phyloP scores from a whole-genome alignment of 2,797 vertebrate genomes.

The Pseudopleuronectes americanus region DNA sequence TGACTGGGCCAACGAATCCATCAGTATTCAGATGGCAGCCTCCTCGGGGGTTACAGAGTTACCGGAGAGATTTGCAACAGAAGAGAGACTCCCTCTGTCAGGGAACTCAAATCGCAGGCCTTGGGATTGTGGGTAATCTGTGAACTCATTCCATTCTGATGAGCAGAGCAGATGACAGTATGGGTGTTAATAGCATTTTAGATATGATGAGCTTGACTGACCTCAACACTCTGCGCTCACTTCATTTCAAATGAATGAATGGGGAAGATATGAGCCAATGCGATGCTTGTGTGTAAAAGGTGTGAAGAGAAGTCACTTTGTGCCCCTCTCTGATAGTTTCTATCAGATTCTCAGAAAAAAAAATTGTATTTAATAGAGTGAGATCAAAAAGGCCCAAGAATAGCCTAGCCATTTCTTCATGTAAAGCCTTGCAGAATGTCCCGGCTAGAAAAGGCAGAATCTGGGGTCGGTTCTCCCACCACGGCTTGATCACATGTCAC shows the following conservation, averaged over 20 bases:
- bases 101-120: constrained; percentile 51
- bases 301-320: constrained; percentile 30
- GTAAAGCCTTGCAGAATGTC: constrained; percentile 12
- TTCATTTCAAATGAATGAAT: constrained; percentile 43
- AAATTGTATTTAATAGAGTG: constrained; percentile 13
- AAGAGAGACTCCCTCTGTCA: constrained; percentile 38
- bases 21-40: constrained; percentile 74
- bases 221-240: constrained; percentile 45
- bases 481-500: constrained; percentile 4
- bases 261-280: constrained; percentile 27
- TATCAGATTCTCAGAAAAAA: constrained; percentile 36
- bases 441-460: constrained; percentile 11
- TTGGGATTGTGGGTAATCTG: constrained; percentile 60
- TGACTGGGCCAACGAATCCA: constrained; percentile 67
- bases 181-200: constrained; percentile 58
- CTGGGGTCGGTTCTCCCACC: not conserved
- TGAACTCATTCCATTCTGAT: constrained; percentile 66
- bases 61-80: constrained; percentile 62
- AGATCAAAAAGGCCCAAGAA: constrained; percentile 51
- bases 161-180: constrained; percentile 55
- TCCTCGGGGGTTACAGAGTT: constrained; percentile 62
- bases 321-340: constrained; percentile 31
- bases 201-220: constrained; percentile 61
- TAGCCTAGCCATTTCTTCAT: constrained; percentile 41
- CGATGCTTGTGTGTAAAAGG: constrained; percentile 32